Conservation (phyloP, 1,140 invertebrate species). For the Papilio polyxenes region DNA sequence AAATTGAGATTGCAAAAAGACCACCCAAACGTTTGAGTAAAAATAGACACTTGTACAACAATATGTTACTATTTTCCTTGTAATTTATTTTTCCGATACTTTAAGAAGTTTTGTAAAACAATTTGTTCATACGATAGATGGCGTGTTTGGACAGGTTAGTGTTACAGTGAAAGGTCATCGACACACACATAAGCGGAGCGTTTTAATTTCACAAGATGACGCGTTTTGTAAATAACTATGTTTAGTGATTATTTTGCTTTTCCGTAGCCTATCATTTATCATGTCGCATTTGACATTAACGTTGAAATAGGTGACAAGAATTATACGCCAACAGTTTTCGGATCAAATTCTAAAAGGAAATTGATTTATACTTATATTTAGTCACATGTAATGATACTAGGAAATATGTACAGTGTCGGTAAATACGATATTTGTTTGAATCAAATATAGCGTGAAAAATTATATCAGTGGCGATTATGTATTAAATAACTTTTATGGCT, state of each 20-base stretch:
- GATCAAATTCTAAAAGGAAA: constrained; percentile 1
- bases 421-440: not conserved
- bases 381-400: not conserved
- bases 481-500: too few species aligned
- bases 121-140: constrained; percentile 26
- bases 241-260: not conserved
- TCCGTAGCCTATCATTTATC: not conserved
- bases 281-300: constrained; percentile 25
- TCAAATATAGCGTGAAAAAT: not conserved
- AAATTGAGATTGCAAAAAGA: not conserved
- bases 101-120: not conserved
- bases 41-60: not conserved
- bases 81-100: not conserved
- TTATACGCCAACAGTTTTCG: not conserved
- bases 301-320: constrained; percentile 30
- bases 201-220: constrained; percentile 1
- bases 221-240: not conserved
- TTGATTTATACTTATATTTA: not conserved
- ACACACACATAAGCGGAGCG: constrained; percentile 4
- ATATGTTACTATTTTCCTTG: not conserved
- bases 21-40: not conserved
- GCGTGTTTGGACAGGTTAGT: constrained; percentile 38
- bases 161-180: constrained; percentile 7
- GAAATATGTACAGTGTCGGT: not conserved
- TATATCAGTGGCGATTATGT: too few species aligned